A percentile compares a stretch with the other conserved stretches of the same genome.
Evolutionary conservation across 2,113 vertebrate species (phyloP).

Genomic region (Ariopsis seemanni): DNA sequence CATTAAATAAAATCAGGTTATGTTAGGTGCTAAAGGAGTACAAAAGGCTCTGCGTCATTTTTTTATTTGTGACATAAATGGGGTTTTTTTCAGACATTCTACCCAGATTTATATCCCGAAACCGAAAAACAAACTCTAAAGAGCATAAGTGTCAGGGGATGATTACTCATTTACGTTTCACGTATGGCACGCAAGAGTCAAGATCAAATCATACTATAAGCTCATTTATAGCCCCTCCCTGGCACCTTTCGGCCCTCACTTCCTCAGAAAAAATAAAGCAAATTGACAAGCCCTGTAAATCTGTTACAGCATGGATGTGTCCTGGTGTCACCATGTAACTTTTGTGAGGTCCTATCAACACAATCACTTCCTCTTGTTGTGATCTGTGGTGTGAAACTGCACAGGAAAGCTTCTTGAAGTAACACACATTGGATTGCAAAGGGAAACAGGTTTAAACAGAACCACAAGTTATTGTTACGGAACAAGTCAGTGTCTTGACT

Average conservation of each 20-base stretch:
- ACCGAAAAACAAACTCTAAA: background rate
- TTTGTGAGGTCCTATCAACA: slow-evolving; percentile 16
- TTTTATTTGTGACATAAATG: background rate
- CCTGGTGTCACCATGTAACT: slow-evolving; percentile 8
- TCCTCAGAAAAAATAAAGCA: slow-evolving; percentile 6
- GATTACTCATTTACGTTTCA: slow-evolving; percentile 6
- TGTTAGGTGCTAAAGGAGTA: background rate
- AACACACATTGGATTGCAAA: slow-evolving; percentile 36
- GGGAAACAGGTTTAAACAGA: slow-evolving; percentile 46
- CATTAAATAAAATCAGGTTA: background rate
- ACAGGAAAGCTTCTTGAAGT: slow-evolving; percentile 26
- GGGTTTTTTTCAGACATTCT: too few relatives aligned
- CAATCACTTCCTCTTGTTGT: background rate
- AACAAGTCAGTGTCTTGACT: background rate
- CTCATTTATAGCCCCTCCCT: slow-evolving; percentile 1
- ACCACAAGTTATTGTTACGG: slow-evolving; percentile 38
- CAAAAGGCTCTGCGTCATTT: background rate
- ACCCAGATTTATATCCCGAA: background rate
- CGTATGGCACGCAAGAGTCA: background rate
- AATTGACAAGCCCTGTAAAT: slow-evolving; percentile 35
- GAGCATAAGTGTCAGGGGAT: background rate
- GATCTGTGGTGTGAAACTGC: slow-evolving; percentile 19
- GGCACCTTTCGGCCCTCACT: background rate
- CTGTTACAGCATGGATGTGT: slow-evolving; percentile 1
- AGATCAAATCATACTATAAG: background rate